A percentile compares a stretch with the other conserved stretches of the same genome.
Conservation (phyloP, 2,797 vertebrate genomes). For the Lepidocolaptes lacrymiger region DNA sequence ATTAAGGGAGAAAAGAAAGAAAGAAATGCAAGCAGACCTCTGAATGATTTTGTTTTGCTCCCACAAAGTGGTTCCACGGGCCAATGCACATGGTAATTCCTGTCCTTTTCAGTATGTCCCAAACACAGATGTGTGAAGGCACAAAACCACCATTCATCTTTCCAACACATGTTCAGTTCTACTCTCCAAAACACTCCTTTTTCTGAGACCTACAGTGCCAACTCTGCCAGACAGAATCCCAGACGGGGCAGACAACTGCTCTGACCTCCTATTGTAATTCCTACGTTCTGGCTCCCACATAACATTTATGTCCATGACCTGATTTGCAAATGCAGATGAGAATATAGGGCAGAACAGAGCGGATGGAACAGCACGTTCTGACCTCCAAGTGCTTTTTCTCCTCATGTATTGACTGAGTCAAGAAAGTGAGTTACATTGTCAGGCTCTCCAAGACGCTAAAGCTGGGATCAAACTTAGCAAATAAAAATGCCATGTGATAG, state of each 20-base stretch:
- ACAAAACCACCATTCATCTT: background rate
- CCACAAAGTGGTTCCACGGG: background rate
- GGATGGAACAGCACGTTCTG: background rate
- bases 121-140: background rate
- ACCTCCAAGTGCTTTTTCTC: conserved; percentile 10
- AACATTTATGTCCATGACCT: background rate
- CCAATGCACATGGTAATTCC: background rate
- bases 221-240: background rate
- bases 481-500: background rate
- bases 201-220: background rate
- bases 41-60: background rate
- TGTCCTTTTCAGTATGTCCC: background rate
- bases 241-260: background rate
- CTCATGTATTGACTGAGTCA: background rate
- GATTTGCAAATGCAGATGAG: background rate
- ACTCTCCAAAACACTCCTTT: background rate
- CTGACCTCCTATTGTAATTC: background rate
- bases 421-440: background rate
- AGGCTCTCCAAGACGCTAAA: background rate
- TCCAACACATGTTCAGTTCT: background rate
- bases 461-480: conserved; percentile 1
- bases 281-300: background rate
- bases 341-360: background rate
- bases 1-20: background rate
- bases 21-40: background rate